These are phyloP conservation scores for Caradrina kadenii DNA, from an alignment of 2,888 invertebrate species.

Conservation along the genomic window DNA sequence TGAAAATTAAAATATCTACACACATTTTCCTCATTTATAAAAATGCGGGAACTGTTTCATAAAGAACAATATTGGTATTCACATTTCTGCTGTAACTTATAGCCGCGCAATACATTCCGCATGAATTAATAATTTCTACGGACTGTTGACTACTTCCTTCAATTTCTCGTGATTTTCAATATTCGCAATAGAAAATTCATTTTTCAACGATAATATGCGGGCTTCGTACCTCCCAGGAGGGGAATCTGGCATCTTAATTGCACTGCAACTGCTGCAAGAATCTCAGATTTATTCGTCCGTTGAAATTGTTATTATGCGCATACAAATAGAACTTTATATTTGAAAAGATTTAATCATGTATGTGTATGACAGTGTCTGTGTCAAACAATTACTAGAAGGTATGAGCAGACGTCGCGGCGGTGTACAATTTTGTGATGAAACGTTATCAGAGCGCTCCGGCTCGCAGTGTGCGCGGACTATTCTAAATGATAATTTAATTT, in stretches of 20 bases:
- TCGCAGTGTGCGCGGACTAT: conserved; percentile 13
- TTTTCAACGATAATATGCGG: neutral
- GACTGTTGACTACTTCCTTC: neutral
- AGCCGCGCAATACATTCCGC: neutral
- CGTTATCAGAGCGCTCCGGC: conserved; percentile 23
- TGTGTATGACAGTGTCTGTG: neutral
- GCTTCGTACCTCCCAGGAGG: neutral
- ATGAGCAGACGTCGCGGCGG: neutral
- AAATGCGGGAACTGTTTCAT: too few species aligned
- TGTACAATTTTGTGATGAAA: conserved; percentile 19
- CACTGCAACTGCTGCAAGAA: neutral
- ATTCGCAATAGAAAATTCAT: conserved; percentile 17
- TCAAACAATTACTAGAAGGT: conserved; percentile 11
- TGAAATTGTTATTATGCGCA: conserved; percentile 1
- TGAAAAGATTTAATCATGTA: conserved; percentile 1
- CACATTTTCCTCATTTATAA: too few species aligned
- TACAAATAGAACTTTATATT: neutral
- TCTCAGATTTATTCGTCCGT: conserved; percentile 1
- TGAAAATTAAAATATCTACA: too few species aligned
- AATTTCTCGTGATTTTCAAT: conserved; percentile 24
- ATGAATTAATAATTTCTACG: neutral
- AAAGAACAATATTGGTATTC: neutral
- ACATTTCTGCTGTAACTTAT: neutral
- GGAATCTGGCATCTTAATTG: conserved; percentile 5
- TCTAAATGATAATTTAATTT: conserved; percentile 48